Base-by-base conservation (phyloP, 2,797 vertebrate genomes). In the Scolopax bukidnonensis region DNA sequence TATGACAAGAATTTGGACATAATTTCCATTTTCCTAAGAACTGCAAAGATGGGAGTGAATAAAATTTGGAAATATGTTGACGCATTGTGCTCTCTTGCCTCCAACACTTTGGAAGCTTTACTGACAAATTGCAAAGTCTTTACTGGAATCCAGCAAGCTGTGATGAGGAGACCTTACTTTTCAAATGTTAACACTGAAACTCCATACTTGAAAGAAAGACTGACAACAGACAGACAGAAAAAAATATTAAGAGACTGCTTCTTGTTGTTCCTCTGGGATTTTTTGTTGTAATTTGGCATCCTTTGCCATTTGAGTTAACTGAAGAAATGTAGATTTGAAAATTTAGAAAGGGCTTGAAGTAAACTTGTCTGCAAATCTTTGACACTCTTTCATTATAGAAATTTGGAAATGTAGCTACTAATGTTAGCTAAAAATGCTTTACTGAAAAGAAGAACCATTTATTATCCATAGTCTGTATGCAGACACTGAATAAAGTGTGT, bases 171-270 rank as follows among this genome's bases (percentile, higher is more conserved):
- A 95, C 90, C 82, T 94, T n/a, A 25, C 50, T 86, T 95, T 96
- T 92, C 88, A 96, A 95, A 91, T 85, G 84, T 70, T 95, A 95
- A 92, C 4, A 15, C 71, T 89, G 75, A 94, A 96, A 95, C 60
- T 81, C 82, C 50, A 67, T 81, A 89, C 86, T 95, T 92, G 92
- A 96, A 97, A 96, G 89, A 96, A 94, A 94, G 92, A 96, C 89
- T 95, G 91, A 93, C 92, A 96, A 93, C 68, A 96, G 94, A 95
- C 79, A 96, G 75, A 96, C 78, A 96, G 80, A 90, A 95, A 86
- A 65, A 78, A 84, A 87, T 79, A 80, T 36, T 41, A 96, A 90
- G 91, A 90, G 65, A 85, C 69, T 90, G 45, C 53, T 92, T 91
- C 87, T 91, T 95, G 80, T 94, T 65, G 93, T 59, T 90, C 54